A percentile compares a stretch with the other conserved stretches of the same genome.
Conservation (phyloP, 1,140 invertebrate species). For the Parapsyche elsis region DNA sequence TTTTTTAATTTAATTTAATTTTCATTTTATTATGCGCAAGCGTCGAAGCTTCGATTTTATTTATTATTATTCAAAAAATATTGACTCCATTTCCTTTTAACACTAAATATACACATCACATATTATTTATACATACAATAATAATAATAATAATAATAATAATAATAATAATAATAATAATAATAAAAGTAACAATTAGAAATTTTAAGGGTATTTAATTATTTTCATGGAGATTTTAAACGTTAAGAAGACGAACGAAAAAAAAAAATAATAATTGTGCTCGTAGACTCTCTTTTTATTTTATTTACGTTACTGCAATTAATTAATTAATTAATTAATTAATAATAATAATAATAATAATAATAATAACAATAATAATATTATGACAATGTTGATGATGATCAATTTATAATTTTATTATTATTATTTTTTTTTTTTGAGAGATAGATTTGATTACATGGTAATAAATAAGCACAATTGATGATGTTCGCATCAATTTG, state of each 20-base stretch:
- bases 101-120: conserved; percentile 33
- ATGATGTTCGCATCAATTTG: conserved; percentile 30
- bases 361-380: too few relatives aligned
- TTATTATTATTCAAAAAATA: conserved; percentile 34
- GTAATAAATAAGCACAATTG: conserved; percentile 32
- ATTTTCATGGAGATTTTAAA: conserved; percentile 7
- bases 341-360: background rate
- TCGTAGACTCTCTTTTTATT: background rate
- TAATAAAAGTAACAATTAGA: conserved; percentile 14
- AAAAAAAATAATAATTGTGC: conserved; percentile 1
- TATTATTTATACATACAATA: conserved; percentile 22
- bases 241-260: background rate
- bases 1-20: conserved; percentile 19
- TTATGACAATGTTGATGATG: background rate
- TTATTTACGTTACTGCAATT: too few relatives aligned
- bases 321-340: background rate
- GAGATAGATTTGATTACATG: conserved; percentile 25
- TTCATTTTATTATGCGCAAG: conserved; percentile 28
- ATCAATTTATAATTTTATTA: background rate
- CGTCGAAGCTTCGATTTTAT: conserved; percentile 33
- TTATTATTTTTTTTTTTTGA: conserved; percentile 7
- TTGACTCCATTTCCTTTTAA: conserved; percentile 33
- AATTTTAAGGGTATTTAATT: background rate
- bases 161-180: conserved; percentile 6
- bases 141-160: conserved; percentile 2